These are phyloP conservation scores for Colletes collaris DNA, from an alignment of 2,888 invertebrate species.

Conservation along the genomic window DNA sequence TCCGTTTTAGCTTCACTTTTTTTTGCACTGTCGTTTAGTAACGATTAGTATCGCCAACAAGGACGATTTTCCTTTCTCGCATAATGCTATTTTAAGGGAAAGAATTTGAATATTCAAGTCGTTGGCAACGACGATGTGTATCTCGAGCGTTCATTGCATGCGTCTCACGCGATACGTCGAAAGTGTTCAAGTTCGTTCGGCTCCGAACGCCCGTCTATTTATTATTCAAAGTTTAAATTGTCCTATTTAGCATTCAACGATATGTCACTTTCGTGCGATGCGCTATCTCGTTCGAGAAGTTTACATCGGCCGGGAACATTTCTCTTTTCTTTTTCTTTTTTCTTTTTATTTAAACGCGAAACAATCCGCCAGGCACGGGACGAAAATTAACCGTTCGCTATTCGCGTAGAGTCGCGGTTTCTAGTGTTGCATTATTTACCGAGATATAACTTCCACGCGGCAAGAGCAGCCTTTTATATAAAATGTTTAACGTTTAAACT, in stretches of 20 bases:
- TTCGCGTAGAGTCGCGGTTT: not conserved
- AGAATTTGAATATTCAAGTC: not conserved
- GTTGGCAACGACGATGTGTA: not conserved
- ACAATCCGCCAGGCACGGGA: not conserved
- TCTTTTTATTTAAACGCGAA: not conserved
- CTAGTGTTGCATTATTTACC: conserved; percentile 5
- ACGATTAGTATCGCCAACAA: not conserved
- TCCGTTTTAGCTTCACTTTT: no score
- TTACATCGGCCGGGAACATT: conserved; percentile 11
- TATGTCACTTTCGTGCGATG: not conserved
- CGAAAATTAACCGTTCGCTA: conserved; percentile 7
- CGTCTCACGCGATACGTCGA: conserved; percentile 14
- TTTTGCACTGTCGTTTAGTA: not conserved
- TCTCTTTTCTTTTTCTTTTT: not conserved
- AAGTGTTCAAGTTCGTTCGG: not conserved
- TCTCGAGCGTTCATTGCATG: not conserved
- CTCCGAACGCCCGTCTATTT: not conserved
- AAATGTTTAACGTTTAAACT: conserved; percentile 23
- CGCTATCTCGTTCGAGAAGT: not conserved
- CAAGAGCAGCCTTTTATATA: not conserved
- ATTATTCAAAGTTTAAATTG: conserved; percentile 1
- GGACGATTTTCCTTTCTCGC: not conserved
- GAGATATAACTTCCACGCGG: not conserved
- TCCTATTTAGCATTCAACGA: not conserved
- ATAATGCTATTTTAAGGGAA: not conserved